Evolutionary conservation across 1,140 invertebrate species (phyloP).

Genomic region (Tetramorium parvispinum): DNA sequence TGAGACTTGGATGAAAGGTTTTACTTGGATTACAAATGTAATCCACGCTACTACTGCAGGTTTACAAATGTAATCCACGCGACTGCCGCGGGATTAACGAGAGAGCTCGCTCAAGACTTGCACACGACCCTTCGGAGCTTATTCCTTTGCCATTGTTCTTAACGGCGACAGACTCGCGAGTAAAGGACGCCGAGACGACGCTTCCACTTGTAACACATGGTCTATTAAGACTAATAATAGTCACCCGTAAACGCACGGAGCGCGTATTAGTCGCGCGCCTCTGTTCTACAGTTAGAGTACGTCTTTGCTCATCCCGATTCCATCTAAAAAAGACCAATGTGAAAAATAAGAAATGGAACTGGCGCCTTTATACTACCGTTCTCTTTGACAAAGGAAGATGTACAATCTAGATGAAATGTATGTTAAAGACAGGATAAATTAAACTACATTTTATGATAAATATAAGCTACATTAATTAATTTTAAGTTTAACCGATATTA

Average conservation of each 20-base stretch:
- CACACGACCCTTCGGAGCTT: slow-evolving; percentile 46
- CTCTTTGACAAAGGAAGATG: slow-evolving; percentile 14
- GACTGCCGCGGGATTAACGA: slow-evolving; percentile 44
- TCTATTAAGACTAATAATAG: slow-evolving; percentile 85
- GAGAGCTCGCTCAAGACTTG: slow-evolving; percentile 45
- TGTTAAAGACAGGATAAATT: background rate
- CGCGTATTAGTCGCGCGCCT: slow-evolving; percentile 48
- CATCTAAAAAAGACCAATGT: slow-evolving; percentile 34
- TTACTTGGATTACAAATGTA: slow-evolving; percentile 47
- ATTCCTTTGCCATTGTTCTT: slow-evolving; percentile 54
- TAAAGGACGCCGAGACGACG: slow-evolving; percentile 46
- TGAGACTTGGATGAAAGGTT: slow-evolving; percentile 47
- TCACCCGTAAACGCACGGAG: slow-evolving; percentile 61
- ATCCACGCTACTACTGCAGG: slow-evolving; percentile 33
- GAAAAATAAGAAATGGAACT: slow-evolving; percentile 4
- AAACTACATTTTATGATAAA: slow-evolving; percentile 7
- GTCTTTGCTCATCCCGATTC: slow-evolving; percentile 22
- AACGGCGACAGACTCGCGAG: slow-evolving; percentile 33
- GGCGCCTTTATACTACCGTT: slow-evolving; percentile 3
- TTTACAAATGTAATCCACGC: slow-evolving; percentile 56
- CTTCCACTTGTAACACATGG: slow-evolving; percentile 79
- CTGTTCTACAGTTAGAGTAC: slow-evolving; percentile 24
- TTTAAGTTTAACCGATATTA: background rate
- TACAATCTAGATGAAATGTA: background rate
- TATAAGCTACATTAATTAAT: background rate